A percentile compares a stretch with the other conserved stretches of the same genome.
Evolutionary conservation across 2,113 vertebrate species (phyloP).

Genomic region (Nicator chloris): DNA sequence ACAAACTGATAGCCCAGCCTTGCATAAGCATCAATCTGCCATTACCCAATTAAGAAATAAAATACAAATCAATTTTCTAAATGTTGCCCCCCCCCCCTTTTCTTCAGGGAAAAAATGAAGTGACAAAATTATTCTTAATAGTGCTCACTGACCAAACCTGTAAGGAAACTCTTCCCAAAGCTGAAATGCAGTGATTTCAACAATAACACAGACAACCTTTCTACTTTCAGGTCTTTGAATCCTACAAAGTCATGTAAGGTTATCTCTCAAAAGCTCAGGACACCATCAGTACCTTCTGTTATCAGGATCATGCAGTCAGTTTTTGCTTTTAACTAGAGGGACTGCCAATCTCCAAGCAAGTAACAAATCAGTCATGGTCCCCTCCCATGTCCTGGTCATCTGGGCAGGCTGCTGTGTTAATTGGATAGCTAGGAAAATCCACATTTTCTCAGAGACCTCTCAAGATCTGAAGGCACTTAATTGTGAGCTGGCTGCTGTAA

Average conservation of each 20-base stretch:
- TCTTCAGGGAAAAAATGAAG: not conserved
- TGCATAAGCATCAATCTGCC: not conserved
- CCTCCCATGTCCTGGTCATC: not conserved
- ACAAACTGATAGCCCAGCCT: not conserved
- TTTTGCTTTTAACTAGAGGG: not conserved
- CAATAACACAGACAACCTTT: not conserved
- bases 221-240: not conserved
- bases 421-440: not conserved
- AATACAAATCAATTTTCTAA: not conserved
- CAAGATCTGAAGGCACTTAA: not conserved
- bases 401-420: not conserved
- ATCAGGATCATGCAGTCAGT: not conserved
- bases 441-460: not conserved
- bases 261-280: not conserved
- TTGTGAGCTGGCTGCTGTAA: not conserved
- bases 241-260: not conserved
- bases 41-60: not conserved
- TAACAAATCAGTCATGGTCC: not conserved
- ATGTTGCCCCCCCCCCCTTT: fast-evolving
- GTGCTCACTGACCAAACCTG: not conserved
- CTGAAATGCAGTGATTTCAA: fast-evolving
- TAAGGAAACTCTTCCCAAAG: not conserved
- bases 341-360: not conserved
- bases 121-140: not conserved
- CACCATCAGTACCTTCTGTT: not conserved